Base-by-base conservation (phyloP, 2,113 vertebrate species). In the Megatriorchis doriae region DNA sequence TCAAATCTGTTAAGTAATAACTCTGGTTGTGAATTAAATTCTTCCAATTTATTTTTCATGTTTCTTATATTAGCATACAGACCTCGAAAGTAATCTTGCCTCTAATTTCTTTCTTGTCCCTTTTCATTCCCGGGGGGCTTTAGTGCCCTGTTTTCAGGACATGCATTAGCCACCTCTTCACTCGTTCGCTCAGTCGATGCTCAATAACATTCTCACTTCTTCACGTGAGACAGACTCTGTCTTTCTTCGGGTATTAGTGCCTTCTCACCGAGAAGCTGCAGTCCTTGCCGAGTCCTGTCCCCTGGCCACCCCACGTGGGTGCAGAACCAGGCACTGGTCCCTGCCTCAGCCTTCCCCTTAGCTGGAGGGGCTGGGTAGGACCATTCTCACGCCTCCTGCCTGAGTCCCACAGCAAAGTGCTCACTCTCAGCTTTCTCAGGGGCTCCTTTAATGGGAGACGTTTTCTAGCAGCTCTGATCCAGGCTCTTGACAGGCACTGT, bases 381-480 rank as follows among this genome's bases (percentile, higher is more conserved):
- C 9, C 56, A 66, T 16, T 27, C n/a, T 55, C 40, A 40, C 1
- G 0, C 17, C 45, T 68, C 26, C 53, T 68, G 18, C n/a, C n/a
- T 0, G 0, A 47, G 12, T 72, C 11, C 29, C 1, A 2, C 36
- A 53, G 43, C 5, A 3, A 59, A 47, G 18, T 14, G 16, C 10
- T 80, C 29, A 3, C 29, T 84, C 18, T 21, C 25, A 75, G 17
- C 47, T 79, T 78, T 88, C 43, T 32, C 38, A 32, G 22, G 16
- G 59, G 13, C 29, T 85, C 0, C 0, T 75, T 75, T 52, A 67
- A 42, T 16, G 20, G 32, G 15, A 59, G 13, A 45, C 2, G 16
- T 58, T 94, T 87, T 90, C 50, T 38, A n/a, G 16, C 0, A 5
- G 27, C 12, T 61, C 56, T 3, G 3, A 56, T 52, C 16, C 26